phyloP scores from a whole-genome alignment of 1,140 invertebrate species.

The Megalonaias nervosa region DNA sequence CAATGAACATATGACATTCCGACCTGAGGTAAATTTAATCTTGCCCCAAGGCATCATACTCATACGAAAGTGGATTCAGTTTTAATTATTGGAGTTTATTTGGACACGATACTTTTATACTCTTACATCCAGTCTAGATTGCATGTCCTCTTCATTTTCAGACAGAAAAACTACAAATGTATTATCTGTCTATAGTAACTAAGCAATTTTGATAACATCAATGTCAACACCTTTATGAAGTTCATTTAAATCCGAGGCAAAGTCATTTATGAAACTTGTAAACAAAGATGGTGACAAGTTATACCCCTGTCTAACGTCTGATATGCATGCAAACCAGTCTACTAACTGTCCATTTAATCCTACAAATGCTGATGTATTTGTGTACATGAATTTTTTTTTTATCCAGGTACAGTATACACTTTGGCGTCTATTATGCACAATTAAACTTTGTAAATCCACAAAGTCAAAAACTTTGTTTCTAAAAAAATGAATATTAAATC shows the following conservation, averaged over 20 bases:
- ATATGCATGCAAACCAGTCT: conserved; percentile 17
- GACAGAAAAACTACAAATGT: background rate
- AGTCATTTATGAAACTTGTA: conserved; percentile 11
- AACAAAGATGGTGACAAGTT: conserved; percentile 24
- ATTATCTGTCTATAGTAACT: conserved; percentile 13
- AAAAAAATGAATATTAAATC: too few relatives aligned
- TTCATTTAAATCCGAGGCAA: conserved; percentile 7
- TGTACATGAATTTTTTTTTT: too few relatives aligned
- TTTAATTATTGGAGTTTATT: conserved; percentile 8
- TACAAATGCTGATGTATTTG: too few relatives aligned
- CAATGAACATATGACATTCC: background rate
- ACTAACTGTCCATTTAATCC: background rate
- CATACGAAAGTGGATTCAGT: conserved; percentile 14
- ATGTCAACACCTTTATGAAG: conserved; percentile 6
- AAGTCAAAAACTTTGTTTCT: too few relatives aligned
- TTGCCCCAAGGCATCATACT: background rate
- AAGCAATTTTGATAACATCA: background rate
- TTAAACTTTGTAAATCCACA: too few relatives aligned
- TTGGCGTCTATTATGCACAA: too few relatives aligned
- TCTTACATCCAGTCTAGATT: conserved; percentile 1
- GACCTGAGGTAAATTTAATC: background rate
- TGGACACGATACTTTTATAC: conserved; percentile 16
- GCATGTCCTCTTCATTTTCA: conserved; percentile 1
- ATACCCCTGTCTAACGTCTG: conserved; percentile 21
- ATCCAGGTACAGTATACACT: too few relatives aligned